Evolutionary conservation across 2,888 invertebrate species (phyloP).

Genomic region (Andrena bucephala): DNA sequence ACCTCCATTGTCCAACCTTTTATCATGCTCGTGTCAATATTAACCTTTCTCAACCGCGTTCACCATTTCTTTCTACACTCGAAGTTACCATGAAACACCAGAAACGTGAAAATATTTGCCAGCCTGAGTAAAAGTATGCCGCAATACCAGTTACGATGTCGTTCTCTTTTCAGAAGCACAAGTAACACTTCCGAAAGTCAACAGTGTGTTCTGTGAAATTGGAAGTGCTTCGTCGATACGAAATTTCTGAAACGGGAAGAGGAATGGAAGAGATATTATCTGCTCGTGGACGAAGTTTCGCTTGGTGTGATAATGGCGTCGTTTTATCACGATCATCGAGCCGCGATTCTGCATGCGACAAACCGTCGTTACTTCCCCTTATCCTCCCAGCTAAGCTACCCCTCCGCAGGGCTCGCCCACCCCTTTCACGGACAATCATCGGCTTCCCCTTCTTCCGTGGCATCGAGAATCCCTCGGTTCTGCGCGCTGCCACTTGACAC

Average conservation of each 20-base stretch:
- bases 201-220: not conserved
- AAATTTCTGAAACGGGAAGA: not conserved
- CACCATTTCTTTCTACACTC: too few species aligned
- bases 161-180: not conserved
- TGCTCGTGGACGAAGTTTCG: slow-evolving; percentile 66
- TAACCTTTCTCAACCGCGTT: too few species aligned
- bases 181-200: not conserved
- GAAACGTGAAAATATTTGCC: too few species aligned
- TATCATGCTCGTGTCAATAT: too few species aligned
- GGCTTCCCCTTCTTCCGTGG: slow-evolving; percentile 47
- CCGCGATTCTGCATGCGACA: slow-evolving; percentile 68
- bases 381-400: slow-evolving; percentile 37
- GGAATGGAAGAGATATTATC: slow-evolving; percentile 37
- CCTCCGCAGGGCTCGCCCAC: slow-evolving; percentile 38
- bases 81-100: too few species aligned
- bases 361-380: slow-evolving; percentile 60
- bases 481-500: slow-evolving; percentile 75
- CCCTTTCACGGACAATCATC: slow-evolving; percentile 65
- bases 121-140: too few species aligned
- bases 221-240: not conserved
- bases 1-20: too few species aligned
- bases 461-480: slow-evolving; percentile 54
- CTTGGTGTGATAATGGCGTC: slow-evolving; percentile 74
- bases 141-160: not conserved
- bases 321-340: slow-evolving; percentile 77